phyloP scores from a whole-genome alignment of 2,113 vertebrate genomes.

The Ciconia maguari region DNA sequence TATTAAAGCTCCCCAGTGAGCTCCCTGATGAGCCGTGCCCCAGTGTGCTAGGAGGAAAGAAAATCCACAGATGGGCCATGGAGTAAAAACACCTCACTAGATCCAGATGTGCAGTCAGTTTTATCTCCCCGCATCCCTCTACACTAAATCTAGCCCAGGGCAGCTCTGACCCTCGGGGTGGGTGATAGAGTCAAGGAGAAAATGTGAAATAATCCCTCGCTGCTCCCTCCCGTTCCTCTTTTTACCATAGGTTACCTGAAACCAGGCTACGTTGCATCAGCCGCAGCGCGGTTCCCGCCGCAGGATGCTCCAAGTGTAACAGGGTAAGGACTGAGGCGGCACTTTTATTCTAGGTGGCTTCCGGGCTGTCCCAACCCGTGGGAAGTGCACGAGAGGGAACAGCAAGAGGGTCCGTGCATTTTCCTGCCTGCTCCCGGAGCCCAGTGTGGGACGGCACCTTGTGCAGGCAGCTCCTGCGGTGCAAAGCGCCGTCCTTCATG shows the following conservation, averaged over 20 bases:
- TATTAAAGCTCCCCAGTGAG: neutral
- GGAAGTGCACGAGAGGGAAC: neutral
- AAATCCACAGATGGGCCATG: neutral
- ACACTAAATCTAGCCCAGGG: neutral
- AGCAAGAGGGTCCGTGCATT: neutral
- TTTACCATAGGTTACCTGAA: neutral
- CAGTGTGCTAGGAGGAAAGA: neutral
- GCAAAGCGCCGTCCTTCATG: neutral
- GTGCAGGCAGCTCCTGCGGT: neutral
- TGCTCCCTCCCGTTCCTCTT: neutral
- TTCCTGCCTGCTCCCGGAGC: neutral
- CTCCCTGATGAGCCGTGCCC: neutral
- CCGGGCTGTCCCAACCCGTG: neutral
- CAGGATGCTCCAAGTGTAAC: rapidly evolving
- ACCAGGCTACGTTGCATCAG: neutral
- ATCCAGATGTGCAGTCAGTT: neutral
- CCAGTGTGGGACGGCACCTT: neutral
- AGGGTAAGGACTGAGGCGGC: neutral
- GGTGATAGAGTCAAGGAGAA: neutral
- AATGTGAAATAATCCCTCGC: neutral
- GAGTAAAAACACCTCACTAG: neutral
- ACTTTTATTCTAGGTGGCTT: neutral
- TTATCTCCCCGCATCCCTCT: neutral
- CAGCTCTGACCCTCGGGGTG: neutral
- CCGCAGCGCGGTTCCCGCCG: rapidly evolving